A percentile compares a stretch with the other conserved stretches of the same genome.
Evolutionary conservation across 2,113 vertebrate genomes (phyloP).

Genomic region (Lucifuga dentata): DNA sequence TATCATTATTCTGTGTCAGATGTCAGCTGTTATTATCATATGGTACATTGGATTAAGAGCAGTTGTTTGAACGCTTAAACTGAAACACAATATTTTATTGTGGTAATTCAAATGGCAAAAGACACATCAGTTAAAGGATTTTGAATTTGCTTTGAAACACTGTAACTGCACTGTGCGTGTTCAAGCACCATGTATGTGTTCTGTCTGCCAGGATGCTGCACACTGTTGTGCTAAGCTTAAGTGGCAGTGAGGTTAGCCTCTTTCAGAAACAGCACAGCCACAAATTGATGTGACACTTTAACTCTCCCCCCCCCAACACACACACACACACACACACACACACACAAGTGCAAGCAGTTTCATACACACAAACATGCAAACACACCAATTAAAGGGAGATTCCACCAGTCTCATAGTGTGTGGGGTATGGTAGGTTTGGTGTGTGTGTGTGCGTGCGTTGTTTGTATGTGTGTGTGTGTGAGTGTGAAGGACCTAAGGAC

Average conservation of each 20-base stretch:
- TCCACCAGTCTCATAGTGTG: slow-evolving; percentile 70
- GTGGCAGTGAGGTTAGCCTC: slow-evolving; percentile 82
- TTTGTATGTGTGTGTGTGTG: slow-evolving; percentile 50
- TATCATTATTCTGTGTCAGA: too few relatives aligned
- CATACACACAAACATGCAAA: slow-evolving; percentile 6
- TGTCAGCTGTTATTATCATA: too few relatives aligned
- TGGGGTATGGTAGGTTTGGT: too few relatives aligned
- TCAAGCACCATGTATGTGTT: neutral
- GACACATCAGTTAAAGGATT: slow-evolving; percentile 1
- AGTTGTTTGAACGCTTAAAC: too few relatives aligned
- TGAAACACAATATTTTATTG: too few relatives aligned
- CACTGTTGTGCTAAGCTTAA: slow-evolving; percentile 70
- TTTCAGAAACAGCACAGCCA: slow-evolving; percentile 77
- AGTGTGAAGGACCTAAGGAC: slow-evolving; percentile 62
- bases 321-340: slow-evolving; percentile 9
- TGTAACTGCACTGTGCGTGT: slow-evolving; percentile 3
- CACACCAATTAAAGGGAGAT: slow-evolving; percentile 58
- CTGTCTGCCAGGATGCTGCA: slow-evolving; percentile 63
- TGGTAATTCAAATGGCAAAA: too few relatives aligned
- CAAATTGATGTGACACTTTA: slow-evolving; percentile 82
- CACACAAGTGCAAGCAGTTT: neutral
- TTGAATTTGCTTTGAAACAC: neutral
- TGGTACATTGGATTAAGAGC: too few relatives aligned
- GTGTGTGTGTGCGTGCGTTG: slow-evolving; percentile 52
- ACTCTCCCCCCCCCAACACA: slow-evolving; percentile 55